These are phyloP conservation scores for Octodonta nipae DNA, from an alignment of 2,888 invertebrate species.

Conservation along the genomic window DNA sequence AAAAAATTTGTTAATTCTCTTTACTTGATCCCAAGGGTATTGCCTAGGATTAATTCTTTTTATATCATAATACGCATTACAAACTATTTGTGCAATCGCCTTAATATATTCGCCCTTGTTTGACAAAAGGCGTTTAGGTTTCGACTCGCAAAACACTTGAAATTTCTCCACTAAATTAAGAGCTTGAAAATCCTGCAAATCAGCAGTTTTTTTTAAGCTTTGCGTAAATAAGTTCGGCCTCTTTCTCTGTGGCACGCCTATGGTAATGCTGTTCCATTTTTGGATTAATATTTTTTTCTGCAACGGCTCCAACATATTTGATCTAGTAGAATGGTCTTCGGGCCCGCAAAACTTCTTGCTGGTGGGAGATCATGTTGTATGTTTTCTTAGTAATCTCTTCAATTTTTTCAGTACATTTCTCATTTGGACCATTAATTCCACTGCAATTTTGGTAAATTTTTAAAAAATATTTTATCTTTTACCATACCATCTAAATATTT, in stretches of 20 bases:
- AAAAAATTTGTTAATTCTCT: conserved; percentile 26
- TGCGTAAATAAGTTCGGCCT: conserved; percentile 31
- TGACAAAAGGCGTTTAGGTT: conserved; percentile 32
- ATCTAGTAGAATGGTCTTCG: conserved; percentile 37
- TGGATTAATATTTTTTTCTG: too few relatives aligned
- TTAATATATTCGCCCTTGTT: conserved; percentile 30
- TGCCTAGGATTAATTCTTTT: conserved; percentile 30
- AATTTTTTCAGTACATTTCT: conserved; percentile 24
- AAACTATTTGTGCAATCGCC: conserved; percentile 33
- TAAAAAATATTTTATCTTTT: conserved; percentile 35
- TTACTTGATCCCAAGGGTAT: conserved; percentile 20
- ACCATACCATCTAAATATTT: conserved; percentile 35
- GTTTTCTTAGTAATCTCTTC: conserved; percentile 24
- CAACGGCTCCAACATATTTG: conserved; percentile 29
- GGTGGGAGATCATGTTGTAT: conserved; percentile 26
- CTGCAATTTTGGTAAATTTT: conserved; percentile 25
- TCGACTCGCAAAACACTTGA: conserved; percentile 33
- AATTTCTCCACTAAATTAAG: conserved; percentile 31
- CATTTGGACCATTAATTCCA: conserved; percentile 31
- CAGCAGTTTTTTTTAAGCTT: conserved; percentile 27
- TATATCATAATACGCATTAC: conserved; percentile 33
- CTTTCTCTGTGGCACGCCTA: conserved; percentile 28
- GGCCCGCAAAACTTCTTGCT: conserved; percentile 35
- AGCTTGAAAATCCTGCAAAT: conserved; percentile 11
- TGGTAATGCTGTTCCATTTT: conserved; percentile 26